A percentile compares a stretch with the other conserved stretches of the same genome.
Evolutionary conservation across 2,888 invertebrate species (phyloP).

Genomic region (Ophion slaviceki): DNA sequence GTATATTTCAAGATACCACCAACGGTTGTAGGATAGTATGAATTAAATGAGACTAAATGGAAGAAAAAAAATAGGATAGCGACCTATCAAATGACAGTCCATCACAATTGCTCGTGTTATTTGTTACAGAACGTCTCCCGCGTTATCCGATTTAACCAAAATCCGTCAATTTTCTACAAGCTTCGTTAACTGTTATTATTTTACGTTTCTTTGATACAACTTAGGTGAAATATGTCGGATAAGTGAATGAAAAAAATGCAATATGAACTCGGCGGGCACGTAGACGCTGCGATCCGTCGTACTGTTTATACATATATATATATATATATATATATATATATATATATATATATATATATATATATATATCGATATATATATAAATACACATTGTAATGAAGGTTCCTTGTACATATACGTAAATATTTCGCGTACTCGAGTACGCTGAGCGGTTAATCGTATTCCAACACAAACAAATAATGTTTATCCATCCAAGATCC

Average conservation of each 20-base stretch:
- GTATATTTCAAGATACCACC: constrained; percentile 22
- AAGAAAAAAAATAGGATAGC: constrained; percentile 11
- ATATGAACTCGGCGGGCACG: constrained; percentile 61
- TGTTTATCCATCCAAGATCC: constrained; percentile 69
- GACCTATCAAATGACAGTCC: constrained; percentile 8
- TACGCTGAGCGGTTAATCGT: constrained; percentile 60
- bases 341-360: constrained; percentile 33
- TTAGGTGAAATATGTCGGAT: constrained; percentile 67
- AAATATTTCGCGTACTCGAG: constrained; percentile 62
- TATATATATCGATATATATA: constrained; percentile 10
- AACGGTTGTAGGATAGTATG: constrained; percentile 49
- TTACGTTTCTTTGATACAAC: constrained; percentile 55
- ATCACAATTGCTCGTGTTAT: neutral
- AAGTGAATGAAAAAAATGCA: constrained; percentile 65
- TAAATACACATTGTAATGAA: constrained; percentile 61
- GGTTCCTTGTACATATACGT: constrained; percentile 74
- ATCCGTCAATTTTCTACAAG: constrained; percentile 70
- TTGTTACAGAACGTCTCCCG: constrained; percentile 22
- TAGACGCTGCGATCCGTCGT: constrained; percentile 71
- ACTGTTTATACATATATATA: constrained; percentile 60
- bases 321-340: neutral
- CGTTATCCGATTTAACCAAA: constrained; percentile 33
- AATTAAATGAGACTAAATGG: constrained; percentile 25
- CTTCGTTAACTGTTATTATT: constrained; percentile 63
- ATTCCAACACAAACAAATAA: constrained; percentile 54